Base-by-base conservation (phyloP, 2,888 invertebrate genomes). In the Xiphydria camelus region DNA sequence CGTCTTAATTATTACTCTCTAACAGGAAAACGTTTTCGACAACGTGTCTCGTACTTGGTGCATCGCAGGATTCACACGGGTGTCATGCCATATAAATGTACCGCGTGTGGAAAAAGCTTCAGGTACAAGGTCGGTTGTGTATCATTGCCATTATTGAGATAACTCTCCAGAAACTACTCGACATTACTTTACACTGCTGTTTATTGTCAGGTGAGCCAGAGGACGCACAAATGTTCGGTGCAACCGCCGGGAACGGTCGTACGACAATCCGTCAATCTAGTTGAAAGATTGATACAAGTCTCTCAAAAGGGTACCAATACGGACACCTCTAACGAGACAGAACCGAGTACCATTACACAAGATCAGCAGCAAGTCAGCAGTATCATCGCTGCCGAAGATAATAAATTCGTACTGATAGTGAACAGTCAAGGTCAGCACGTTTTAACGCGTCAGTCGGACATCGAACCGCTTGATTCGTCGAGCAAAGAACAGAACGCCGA, bases 11-110 rank as follows among this genome's bases (percentile, higher is more conserved):
- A n/a, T 33, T 1, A 2, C 1, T 9, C 59, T 47, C 49, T 49
- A 4, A 18, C 57, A 91, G 91, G 90, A 7, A 92, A 92, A 81
- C 86, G 88, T 66, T 92, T 92, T 68, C 83, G 92, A 5, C 92
- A 92, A 71, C 77, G 91, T 45, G 91, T 92, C 9, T 91, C 91
- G 0, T 91, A 91, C 72, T 78, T 91, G 64, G 91, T 92, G 0
- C 91, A 92, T 69, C 82, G 87, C 50, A 81, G 91, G 53, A 91
- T 91, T 57, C 91, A 91, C 61, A 88, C 91, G 1, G 91, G 91
- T 21, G 89, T 83, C 0, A 89, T 91, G 89, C 91, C 91, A 1
- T 91, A 91, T 66, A 88, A 87, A 73, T 91, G 91, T 65, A 85
- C 86, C 31, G 82, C 84, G 4, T 92, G 91, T 68, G 83, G 87